Evolutionary conservation across 2,113 vertebrate genomes (phyloP).

Genomic region (Ageneiosus marmoratus): DNA sequence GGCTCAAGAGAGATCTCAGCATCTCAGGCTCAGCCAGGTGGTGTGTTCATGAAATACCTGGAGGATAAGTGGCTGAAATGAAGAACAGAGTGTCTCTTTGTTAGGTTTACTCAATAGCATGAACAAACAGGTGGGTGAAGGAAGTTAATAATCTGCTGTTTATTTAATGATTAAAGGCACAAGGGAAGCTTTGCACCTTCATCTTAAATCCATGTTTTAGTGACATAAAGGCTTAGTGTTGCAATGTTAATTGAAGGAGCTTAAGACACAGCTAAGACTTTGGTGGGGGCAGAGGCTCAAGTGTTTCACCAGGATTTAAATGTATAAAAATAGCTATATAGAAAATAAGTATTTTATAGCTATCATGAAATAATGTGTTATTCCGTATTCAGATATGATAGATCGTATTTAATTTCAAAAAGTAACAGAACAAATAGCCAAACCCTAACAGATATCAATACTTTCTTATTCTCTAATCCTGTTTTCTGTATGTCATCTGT

Average conservation of each 20-base stretch:
- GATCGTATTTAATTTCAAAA: not conserved
- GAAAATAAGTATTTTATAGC: not conserved
- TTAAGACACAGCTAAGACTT: not conserved
- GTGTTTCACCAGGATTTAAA: not conserved
- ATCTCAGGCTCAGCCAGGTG: not conserved
- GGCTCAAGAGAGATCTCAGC: not conserved
- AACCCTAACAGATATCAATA: not conserved
- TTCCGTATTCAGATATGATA: not conserved
- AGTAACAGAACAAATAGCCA: not conserved
- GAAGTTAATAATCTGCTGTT: slow-evolving; percentile 25
- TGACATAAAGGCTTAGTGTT: not conserved
- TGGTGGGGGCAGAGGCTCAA: not conserved
- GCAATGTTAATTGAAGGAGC: not conserved
- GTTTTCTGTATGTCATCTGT: not conserved
- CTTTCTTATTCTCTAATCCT: not conserved
- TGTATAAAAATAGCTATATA: not conserved
- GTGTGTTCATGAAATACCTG: not conserved
- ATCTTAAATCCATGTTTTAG: not conserved
- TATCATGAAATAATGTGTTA: not conserved
- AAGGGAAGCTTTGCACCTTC: slow-evolving; percentile 25
- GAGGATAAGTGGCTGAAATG: slow-evolving; percentile 26
- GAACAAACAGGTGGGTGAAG: not conserved
- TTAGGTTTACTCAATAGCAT: slow-evolving; percentile 20
- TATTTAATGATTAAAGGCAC: slow-evolving; percentile 7
- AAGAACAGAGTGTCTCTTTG: slow-evolving; percentile 21